Percentiles rank a stretch among this genome's conserved stretches.
Evolutionary conservation across 2,888 invertebrate species (phyloP).

Genomic region (Psococerastis gibbosa): DNA sequence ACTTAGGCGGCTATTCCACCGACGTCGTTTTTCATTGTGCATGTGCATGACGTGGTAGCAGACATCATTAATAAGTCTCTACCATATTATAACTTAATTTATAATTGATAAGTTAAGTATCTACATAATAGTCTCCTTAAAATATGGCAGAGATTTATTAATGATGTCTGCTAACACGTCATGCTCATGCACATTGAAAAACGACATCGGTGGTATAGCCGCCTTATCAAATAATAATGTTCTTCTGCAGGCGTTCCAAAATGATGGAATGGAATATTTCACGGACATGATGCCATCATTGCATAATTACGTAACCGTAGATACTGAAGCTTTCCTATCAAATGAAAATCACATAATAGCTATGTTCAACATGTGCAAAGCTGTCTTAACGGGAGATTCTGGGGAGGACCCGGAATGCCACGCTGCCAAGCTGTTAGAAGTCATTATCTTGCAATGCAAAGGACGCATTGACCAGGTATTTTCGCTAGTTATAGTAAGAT

Average conservation of each 20-base stretch:
- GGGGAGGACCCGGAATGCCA: constrained; percentile 91
- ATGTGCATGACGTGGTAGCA: no score
- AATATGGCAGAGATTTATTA: no score
- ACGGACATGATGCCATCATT: constrained; percentile 97
- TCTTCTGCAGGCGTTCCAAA: constrained; percentile 53
- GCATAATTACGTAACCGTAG: constrained; percentile 93
- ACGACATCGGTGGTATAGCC: no score
- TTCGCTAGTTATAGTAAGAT: constrained; percentile 8
- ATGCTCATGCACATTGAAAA: no score
- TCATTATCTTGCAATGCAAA: constrained; percentile 83
- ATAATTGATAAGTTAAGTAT: no score
- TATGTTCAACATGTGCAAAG: constrained; percentile 88
- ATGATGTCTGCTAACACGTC: no score
- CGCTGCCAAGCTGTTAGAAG: constrained; percentile 92
- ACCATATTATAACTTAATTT: no score
- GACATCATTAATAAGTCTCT: no score
- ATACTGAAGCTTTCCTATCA: constrained; percentile 81
- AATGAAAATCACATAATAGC: constrained; percentile 77
- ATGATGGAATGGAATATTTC: constrained; percentile 90
- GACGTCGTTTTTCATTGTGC: no score
- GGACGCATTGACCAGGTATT: constrained; percentile 58
- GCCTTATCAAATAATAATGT: constrained; percentile 3
- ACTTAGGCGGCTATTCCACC: no score
- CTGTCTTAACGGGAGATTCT: constrained; percentile 47
- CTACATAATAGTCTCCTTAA: no score